Evolutionary conservation across 1,140 invertebrate genomes (phyloP), one percentile per base, ranked within the genome.

Genomic region (Galendromus occidentalis): DNA sequence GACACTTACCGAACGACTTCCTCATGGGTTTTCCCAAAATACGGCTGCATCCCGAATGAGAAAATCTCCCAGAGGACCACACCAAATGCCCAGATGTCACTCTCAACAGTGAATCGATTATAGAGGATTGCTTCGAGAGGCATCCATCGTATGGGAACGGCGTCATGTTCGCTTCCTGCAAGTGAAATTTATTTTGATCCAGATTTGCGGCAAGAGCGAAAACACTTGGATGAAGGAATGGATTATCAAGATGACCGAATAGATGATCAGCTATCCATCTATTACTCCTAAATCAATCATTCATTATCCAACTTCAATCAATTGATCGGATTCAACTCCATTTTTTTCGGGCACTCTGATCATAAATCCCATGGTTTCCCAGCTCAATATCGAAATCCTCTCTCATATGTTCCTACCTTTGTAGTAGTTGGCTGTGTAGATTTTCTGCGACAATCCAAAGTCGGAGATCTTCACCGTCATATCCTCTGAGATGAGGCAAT

Each of bases 401-500:
- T n/a, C n/a, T n/a, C n/a, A n/a, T n/a, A n/a, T n/a, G n/a, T n/a
- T 22, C 45, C 66, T 69, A 2, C 68, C 68, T 51, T 72, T 71
- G 68, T 75, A 74, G 67, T 76, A 75, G 66, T 76, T 74, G 1
- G 71, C 68, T n/a, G 89, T 75, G 77, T 91, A 91, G 72, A 92
- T 91, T 76, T 91, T 91, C 74, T 91, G 88, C 1, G 88, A 91
- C 7, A 94, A 76, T 28, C 90, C 90, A 79, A 94, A 94, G 75
- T 97, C 92, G 0, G 91, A 91, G 70, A 97, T 96, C 80, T 96
- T 96, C 0, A 96, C 92, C 25, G 86, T 82, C 84, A 94, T 90
- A 64, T 87, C 82, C 70, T 94, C 87, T 74, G 91, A 87, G 67
- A 97, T 91, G 39, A 97, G 79, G 78, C 91, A 96, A 79, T 97